phyloP scores from a whole-genome alignment of 1,140 invertebrate genomes.

The Palaemon carinicauda region DNA sequence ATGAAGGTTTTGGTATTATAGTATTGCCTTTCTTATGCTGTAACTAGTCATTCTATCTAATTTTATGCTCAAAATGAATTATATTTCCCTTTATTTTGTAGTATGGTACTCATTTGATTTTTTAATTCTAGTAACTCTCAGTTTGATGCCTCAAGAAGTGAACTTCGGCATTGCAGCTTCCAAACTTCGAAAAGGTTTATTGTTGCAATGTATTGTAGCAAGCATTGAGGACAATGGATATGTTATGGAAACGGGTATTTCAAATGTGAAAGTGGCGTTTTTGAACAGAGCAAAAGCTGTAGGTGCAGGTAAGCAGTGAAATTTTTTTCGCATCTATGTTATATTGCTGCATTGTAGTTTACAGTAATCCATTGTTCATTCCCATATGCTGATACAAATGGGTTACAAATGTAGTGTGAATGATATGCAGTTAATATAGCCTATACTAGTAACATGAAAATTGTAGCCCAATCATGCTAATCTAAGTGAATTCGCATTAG shows the following conservation, averaged over 20 bases:
- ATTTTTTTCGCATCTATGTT: neutral
- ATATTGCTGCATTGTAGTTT: no score
- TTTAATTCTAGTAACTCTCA: conserved; percentile 14
- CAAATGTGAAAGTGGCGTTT: conserved; percentile 18
- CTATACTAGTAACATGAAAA: no score
- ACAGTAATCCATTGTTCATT: no score
- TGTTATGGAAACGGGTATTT: conserved; percentile 37
- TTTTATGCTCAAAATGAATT: neutral
- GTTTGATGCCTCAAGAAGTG: conserved; percentile 29
- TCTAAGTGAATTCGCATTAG: no score
- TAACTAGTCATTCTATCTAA: neutral
- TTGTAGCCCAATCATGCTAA: no score
- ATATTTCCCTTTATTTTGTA: neutral
- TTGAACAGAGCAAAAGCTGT: neutral
- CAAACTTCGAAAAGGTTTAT: neutral
- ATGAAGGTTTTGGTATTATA: no score
- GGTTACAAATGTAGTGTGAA: no score
- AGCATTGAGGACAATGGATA: conserved; percentile 42
- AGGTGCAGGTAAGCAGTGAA: conserved; percentile 14
- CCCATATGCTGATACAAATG: no score
- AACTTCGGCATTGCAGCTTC: conserved; percentile 18
- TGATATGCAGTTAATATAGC: no score
- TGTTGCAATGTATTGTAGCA: conserved; percentile 27
- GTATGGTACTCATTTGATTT: neutral
- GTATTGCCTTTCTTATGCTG: neutral